Evolutionary conservation across 2,888 invertebrate species (phyloP).

Genomic region (Agrotis ipsilon): DNA sequence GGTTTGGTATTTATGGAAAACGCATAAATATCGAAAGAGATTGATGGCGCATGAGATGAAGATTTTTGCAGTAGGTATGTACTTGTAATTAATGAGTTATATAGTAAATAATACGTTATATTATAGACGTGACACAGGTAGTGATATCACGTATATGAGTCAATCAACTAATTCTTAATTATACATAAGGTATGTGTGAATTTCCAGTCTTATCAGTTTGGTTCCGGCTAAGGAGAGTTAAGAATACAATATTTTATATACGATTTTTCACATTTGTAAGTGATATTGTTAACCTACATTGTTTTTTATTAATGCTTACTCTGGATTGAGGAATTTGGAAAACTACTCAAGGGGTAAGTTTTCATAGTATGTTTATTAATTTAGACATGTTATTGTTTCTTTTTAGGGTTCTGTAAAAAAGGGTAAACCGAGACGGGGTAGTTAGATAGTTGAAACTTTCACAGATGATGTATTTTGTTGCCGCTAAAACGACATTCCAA

Average conservation of each 20-base stretch:
- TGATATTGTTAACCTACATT: background rate
- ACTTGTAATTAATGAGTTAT: conserved; percentile 15
- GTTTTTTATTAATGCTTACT: conserved; percentile 10
- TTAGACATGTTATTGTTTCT: too few species aligned
- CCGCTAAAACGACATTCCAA: too few species aligned
- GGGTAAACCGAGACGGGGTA: too few species aligned
- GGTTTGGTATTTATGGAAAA: conserved; percentile 45
- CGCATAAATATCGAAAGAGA: conserved; percentile 48
- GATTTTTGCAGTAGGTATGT: conserved; percentile 36
- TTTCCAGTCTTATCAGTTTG: conserved; percentile 26
- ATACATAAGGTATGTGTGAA: background rate
- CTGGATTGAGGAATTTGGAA: background rate
- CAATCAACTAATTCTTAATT: conserved; percentile 15
- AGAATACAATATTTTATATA: background rate
- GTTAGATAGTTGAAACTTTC: too few species aligned
- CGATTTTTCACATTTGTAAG: background rate
- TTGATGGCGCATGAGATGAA: conserved; percentile 4
- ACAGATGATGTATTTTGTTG: too few species aligned
- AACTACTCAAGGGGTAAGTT: conserved; percentile 9
- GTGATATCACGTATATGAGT: conserved; percentile 48
- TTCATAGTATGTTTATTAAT: background rate
- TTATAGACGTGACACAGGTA: conserved; percentile 29
- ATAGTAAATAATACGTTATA: conserved; percentile 18
- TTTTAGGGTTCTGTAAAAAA: too few species aligned
- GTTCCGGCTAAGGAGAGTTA: conserved; percentile 15